A percentile compares a stretch with the other conserved stretches of the same genome.
These are phyloP conservation scores for Crocallis elinguaria DNA, from an alignment of 2,888 invertebrate species.

Conservation along the genomic window DNA sequence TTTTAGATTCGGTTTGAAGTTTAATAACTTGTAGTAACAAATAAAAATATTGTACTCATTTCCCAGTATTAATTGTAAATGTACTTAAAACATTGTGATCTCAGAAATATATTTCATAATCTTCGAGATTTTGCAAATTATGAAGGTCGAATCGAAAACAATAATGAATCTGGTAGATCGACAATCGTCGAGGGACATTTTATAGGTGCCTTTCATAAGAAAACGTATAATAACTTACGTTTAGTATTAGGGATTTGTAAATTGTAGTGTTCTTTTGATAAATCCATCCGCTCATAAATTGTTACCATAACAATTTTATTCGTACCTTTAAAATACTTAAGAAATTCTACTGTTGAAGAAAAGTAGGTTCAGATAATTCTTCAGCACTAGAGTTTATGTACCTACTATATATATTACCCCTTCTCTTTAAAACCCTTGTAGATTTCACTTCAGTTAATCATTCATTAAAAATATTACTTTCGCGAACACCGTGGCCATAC, in stretches of 20 bases:
- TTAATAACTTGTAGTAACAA: background rate
- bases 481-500: conserved; percentile 75
- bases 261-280: conserved; percentile 74
- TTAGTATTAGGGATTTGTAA: conserved; percentile 71
- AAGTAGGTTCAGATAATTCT: background rate
- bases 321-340: conserved; percentile 1
- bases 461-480: conserved; percentile 46
- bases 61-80: conserved; percentile 21
- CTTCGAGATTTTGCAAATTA: conserved; percentile 9
- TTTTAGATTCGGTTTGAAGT: conserved; percentile 48
- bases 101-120: conserved; percentile 40
- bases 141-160: conserved; percentile 54
- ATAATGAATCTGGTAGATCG: conserved; percentile 69
- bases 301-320: conserved; percentile 43
- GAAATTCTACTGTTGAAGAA: conserved; percentile 2
- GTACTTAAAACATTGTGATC: conserved; percentile 40
- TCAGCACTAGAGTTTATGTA: background rate
- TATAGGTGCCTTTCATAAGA: conserved; percentile 83
- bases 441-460: conserved; percentile 36
- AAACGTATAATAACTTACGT: conserved; percentile 65
- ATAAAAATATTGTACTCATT: conserved; percentile 2
- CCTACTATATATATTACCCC: background rate
- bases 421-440: conserved; percentile 17
- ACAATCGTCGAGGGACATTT: conserved; percentile 73
- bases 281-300: conserved; percentile 74